Conservation (phyloP, 2,113 vertebrate species). For the Formicarius rufipectus region DNA sequence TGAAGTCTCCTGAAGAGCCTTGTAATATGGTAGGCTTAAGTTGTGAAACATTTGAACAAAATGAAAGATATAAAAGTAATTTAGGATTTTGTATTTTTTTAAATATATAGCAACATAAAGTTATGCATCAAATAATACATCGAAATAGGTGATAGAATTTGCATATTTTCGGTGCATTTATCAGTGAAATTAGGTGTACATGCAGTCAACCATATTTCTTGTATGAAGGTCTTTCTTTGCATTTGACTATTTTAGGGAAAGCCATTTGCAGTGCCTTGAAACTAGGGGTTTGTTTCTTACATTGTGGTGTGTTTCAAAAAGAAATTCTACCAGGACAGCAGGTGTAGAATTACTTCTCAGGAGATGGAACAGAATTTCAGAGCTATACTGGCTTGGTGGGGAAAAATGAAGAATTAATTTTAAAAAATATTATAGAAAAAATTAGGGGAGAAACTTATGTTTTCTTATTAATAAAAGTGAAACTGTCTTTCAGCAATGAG, state of each 20-base stretch:
- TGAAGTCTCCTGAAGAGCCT: constrained; percentile 60
- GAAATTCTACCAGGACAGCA: constrained; percentile 38
- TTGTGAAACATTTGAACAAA: constrained; percentile 62
- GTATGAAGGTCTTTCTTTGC: neutral
- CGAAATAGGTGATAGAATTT: neutral
- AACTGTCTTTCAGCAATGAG: neutral
- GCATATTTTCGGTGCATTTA: neutral
- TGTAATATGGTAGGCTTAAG: constrained; percentile 61
- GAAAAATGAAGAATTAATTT: neutral
- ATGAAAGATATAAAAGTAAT: constrained; percentile 64
- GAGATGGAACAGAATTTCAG: constrained; percentile 44
- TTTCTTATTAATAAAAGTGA: constrained; percentile 17
- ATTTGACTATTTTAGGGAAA: constrained; percentile 19
- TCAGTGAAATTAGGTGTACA: neutral
- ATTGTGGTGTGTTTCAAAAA: neutral
- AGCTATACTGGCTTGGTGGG: neutral
- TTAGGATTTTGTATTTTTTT: constrained; percentile 18
- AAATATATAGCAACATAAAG: neutral
- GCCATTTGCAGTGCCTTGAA: constrained; percentile 8
- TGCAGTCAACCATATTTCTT: constrained; percentile 1
- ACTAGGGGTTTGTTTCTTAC: constrained; percentile 24
- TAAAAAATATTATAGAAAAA: neutral
- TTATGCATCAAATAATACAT: neutral
- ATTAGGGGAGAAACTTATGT: neutral
- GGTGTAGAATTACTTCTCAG: constrained; percentile 4